Evolutionary conservation across 1,140 invertebrate species (phyloP).

Genomic region (Branchinecta lynchi): DNA sequence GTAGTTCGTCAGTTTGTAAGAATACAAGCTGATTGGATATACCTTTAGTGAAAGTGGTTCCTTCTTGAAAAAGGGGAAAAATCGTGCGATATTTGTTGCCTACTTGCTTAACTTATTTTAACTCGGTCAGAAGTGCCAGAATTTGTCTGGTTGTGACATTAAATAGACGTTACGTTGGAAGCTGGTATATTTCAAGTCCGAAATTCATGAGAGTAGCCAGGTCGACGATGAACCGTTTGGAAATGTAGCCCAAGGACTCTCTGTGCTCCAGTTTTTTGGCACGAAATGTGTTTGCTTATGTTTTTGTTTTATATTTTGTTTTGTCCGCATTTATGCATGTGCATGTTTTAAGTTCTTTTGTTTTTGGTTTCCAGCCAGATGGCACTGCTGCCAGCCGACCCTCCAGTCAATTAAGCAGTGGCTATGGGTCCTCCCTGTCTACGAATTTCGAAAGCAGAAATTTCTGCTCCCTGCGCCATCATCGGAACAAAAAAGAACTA

Average conservation of each 20-base stretch:
- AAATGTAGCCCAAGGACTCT: background rate
- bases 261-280: constrained; percentile 3
- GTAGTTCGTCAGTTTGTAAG: too few species aligned
- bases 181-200: too few species aligned
- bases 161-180: too few species aligned
- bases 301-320: constrained; percentile 17
- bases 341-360: constrained; percentile 22
- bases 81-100: too few species aligned
- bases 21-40: too few species aligned
- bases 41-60: too few species aligned
- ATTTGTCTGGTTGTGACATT: too few species aligned
- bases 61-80: too few species aligned
- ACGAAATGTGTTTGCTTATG: constrained; percentile 17
- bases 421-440: constrained; percentile 43
- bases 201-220: too few species aligned
- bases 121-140: too few species aligned
- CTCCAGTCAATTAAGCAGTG: constrained; percentile 38
- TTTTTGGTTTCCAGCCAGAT: constrained; percentile 21
- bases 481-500: constrained; percentile 17
- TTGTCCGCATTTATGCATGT: constrained; percentile 17
- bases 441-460: constrained; percentile 25
- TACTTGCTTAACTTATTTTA: too few species aligned
- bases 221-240: too few species aligned
- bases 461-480: constrained; percentile 14
- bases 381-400: constrained; percentile 24